Base-by-base conservation (phyloP, 2,797 vertebrate species). In the Tragopan temminckii region DNA sequence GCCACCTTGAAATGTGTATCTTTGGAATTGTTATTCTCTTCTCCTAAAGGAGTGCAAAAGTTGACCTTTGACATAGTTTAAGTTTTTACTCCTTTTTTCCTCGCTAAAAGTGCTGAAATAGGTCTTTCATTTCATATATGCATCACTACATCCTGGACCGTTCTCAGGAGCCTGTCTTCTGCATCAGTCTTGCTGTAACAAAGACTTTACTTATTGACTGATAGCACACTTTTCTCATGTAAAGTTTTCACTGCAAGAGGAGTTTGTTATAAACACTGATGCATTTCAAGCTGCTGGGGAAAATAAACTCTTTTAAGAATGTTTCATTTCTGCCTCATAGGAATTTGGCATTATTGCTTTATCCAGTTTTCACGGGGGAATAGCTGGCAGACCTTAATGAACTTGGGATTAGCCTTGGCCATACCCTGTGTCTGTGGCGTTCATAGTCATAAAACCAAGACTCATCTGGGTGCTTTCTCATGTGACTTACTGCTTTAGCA, bases 81-180 rank as follows among this genome's bases (percentile, higher is more conserved):
- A 75, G n/a, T 86, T 95, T 90, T 91, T 81, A 80, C 91, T 46
- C 59, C 59, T 88, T 84, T 85, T 66, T 77, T 5, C 25, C 45
- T 25, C 46, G n/a, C 71, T 74, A 78, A 59, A 81, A 58, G 31
- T 89, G 38, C 52, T 82, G 66, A 33, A 79, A 1, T 4, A 88
- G 33, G 4, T 61, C 61, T 69, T 87, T 92, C 17, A 78, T 63
- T 40, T 85, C 27, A 18, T 38, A 3, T 61, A 27, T 53, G 40
- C 72, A 48, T 93, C 2, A 0, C 62, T 91, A n/a, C 38, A 74
- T 53, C 16, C 40, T 55, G 36, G 43, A 86, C 18, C 13, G 35
- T 52, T 52, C 29, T 79, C 25, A 67, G 35, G 10, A 45, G 3
- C 0, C 0, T 46, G 29, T 48, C 38, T 70, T 91, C 77, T 87